Conservation (phyloP, 2,888 invertebrate genomes). For the Chymomyza fuscimana region DNA sequence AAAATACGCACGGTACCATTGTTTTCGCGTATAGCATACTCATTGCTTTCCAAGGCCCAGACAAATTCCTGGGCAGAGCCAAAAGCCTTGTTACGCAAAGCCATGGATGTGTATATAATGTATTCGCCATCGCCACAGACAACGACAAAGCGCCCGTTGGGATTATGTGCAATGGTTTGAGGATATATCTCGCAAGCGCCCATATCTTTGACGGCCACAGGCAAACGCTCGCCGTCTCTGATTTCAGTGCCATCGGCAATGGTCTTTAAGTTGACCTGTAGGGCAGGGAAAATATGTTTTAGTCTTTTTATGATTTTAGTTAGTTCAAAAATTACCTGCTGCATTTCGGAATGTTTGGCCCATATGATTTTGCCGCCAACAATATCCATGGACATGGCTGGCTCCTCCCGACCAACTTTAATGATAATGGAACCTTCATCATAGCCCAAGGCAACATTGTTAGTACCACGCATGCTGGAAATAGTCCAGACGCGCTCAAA, state of each 20-base stretch:
- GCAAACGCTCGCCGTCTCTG: conserved; percentile 94
- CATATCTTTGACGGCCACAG: conserved; percentile 98
- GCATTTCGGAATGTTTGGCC: conserved; percentile 99
- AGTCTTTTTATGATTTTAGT: neutral
- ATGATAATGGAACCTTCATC: conserved; percentile 80
- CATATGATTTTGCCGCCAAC: conserved; percentile 99
- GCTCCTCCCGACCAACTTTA: conserved; percentile 93
- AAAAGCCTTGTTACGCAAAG: conserved; percentile 98
- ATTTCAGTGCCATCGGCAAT: conserved; percentile 83
- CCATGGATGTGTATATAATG: conserved; percentile 99
- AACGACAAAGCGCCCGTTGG: conserved; percentile 95
- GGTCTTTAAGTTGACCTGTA: conserved; percentile 76
- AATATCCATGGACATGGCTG: conserved; percentile 99
- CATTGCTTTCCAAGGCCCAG: conserved; percentile 98
- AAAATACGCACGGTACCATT: conserved; percentile 95
- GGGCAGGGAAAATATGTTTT: neutral
- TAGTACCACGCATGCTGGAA: conserved; percentile 94
- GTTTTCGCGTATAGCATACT: conserved; percentile 93
- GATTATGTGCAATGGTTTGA: conserved; percentile 98
- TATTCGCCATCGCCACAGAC: conserved; percentile 99
- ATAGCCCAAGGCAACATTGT: conserved; percentile 95
- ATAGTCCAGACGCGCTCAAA: conserved; percentile 99
- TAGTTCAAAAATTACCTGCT: conserved; percentile 82
- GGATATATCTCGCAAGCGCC: conserved; percentile 99
- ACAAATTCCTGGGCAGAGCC: conserved; percentile 99